Percentiles rank a stretch among this genome's conserved stretches.
Conservation (phyloP, 64 coral and sea anemone species). For the Porites lutea region DNA sequence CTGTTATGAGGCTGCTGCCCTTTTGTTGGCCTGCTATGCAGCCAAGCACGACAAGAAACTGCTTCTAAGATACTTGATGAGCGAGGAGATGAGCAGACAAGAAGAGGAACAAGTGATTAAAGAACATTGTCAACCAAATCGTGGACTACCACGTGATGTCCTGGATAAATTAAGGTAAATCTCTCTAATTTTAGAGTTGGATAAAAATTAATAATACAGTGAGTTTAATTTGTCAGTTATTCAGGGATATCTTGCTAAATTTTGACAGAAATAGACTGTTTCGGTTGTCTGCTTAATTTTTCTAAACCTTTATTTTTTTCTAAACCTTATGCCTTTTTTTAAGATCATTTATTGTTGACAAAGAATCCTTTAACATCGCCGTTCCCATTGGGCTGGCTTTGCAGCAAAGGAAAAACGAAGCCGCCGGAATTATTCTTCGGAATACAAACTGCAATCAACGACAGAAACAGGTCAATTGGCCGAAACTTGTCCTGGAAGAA, state of each 20-base stretch:
- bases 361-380: constrained; percentile 65
- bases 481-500: constrained; percentile 74
- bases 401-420: constrained; percentile 66
- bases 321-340: not conserved
- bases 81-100: not conserved
- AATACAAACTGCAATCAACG: constrained; percentile 72
- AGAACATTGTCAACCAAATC: constrained; percentile 35
- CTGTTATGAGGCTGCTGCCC: constrained; percentile 73
- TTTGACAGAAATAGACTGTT: too few relatives aligned
- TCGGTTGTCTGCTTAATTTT: too few relatives aligned
- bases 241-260: too few relatives aligned
- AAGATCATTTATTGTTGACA: constrained; percentile 33
- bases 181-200: not conserved
- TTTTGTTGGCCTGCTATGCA: constrained; percentile 84
- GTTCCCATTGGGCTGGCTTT: constrained; percentile 78
- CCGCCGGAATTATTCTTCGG: constrained; percentile 60
- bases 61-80: constrained; percentile 71
- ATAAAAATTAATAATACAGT: too few relatives aligned
- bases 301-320: too few relatives aligned
- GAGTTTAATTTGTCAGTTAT: too few relatives aligned
- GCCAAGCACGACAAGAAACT: constrained; percentile 51
- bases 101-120: constrained; percentile 23
- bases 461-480: constrained; percentile 73
- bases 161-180: constrained; percentile 53
- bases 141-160: not conserved